These are phyloP conservation scores for Cephus nigrinus DNA, from an alignment of 2,888 invertebrate genomes.

Conservation along the genomic window DNA sequence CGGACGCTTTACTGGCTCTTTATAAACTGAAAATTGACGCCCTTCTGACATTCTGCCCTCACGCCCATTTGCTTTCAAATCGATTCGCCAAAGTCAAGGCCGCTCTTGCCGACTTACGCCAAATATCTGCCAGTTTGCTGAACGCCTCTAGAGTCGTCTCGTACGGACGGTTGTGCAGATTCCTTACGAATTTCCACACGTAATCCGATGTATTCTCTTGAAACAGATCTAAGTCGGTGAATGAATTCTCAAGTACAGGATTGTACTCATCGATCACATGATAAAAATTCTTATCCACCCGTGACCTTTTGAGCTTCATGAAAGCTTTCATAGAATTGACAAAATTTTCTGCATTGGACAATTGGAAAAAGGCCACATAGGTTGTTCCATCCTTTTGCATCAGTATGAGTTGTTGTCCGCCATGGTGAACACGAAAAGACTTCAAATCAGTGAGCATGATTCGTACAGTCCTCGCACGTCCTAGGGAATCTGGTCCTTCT, in stretches of 20 bases:
- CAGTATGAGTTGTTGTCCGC: conserved; percentile 72
- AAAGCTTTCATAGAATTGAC: conserved; percentile 73
- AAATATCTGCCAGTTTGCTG: conserved; percentile 85
- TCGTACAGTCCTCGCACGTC: conserved; percentile 68
- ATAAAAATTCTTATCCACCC: conserved; percentile 78
- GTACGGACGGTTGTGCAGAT: conserved; percentile 78
- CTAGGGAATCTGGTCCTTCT: conserved; percentile 61
- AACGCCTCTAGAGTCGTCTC: conserved; percentile 88
- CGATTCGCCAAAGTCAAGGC: background rate
- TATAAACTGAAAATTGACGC: conserved; percentile 68
- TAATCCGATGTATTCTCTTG: conserved; percentile 76
- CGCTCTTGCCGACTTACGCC: conserved; percentile 66
- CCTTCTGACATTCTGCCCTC: background rate
- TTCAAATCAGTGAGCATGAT: conserved; percentile 74
- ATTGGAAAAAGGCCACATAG: conserved; percentile 85
- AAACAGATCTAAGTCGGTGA: conserved; percentile 87
- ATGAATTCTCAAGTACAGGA: conserved; percentile 82
- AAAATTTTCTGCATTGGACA: conserved; percentile 86
- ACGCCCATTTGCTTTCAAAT: background rate
- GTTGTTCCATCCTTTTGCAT: conserved; percentile 78
- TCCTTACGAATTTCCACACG: conserved; percentile 74
- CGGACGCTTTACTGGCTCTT: conserved; percentile 73
- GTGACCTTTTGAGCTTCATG: conserved; percentile 75
- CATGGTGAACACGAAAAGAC: conserved; percentile 72
- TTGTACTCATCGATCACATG: conserved; percentile 76